Evolutionary conservation across 2,113 vertebrate genomes (phyloP).

Genomic region (Isichthys henryi): DNA sequence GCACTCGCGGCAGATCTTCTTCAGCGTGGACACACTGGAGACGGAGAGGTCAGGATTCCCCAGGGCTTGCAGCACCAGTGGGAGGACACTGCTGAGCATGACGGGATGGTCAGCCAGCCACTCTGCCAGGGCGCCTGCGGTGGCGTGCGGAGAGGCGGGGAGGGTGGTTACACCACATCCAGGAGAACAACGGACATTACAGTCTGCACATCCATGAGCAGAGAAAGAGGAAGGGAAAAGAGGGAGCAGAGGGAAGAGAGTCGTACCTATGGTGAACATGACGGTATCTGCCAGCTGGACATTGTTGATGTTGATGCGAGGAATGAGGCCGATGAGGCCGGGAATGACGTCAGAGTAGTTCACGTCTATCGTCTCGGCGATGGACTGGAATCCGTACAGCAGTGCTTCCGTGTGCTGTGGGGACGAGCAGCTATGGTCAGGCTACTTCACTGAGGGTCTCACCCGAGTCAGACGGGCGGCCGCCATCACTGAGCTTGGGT

Average conservation of each 20-base stretch:
- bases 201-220: neutral
- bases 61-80: conserved; percentile 88
- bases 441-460: neutral
- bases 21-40: conserved; percentile 94
- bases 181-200: neutral
- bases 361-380: conserved; percentile 94
- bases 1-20: conserved; percentile 97
- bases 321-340: conserved; percentile 92
- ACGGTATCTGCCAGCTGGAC: conserved; percentile 95
- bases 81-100: conserved; percentile 95
- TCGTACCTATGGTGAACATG: conserved; percentile 97
- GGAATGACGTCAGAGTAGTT: conserved; percentile 98
- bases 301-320: conserved; percentile 94
- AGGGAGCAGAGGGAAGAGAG: neutral
- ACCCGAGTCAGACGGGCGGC: neutral
- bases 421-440: conserved; percentile 14
- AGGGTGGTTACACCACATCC: neutral
- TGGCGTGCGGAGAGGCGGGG: neutral
- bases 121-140: conserved; percentile 84
- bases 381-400: conserved; percentile 96
- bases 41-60: conserved; percentile 96
- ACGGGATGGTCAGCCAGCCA: conserved; percentile 97
- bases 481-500: neutral
- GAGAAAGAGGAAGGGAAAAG: neutral
- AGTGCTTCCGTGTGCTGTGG: conserved; percentile 90